These are phyloP conservation scores for Phymatocera aterrima DNA, from an alignment of 2,888 invertebrate genomes.

Conservation along the genomic window DNA sequence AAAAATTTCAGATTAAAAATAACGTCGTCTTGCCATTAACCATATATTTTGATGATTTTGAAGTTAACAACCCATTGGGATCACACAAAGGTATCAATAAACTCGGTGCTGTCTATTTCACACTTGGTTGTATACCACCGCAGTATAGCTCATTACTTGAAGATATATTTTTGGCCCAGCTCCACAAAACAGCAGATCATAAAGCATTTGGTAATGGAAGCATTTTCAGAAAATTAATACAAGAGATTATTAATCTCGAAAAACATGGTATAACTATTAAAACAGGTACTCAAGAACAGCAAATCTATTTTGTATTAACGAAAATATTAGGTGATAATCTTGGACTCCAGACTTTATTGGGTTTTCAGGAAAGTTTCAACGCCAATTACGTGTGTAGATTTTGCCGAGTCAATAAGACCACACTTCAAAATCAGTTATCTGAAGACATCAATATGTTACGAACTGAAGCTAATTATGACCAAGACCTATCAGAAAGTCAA, in stretches of 20 bases:
- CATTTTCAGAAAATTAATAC: slow-evolving; percentile 40
- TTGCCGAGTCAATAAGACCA: slow-evolving; percentile 38
- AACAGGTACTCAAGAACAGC: background rate
- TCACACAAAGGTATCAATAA: slow-evolving; percentile 47
- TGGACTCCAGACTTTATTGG: slow-evolving; percentile 37
- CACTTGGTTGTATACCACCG: slow-evolving; percentile 14
- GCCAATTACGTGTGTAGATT: slow-evolving; percentile 46
- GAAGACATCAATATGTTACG: slow-evolving; percentile 22
- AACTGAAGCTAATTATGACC: background rate
- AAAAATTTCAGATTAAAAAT: slow-evolving; percentile 25
- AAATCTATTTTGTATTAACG: slow-evolving; percentile 48
- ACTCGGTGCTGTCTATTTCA: slow-evolving; percentile 47
- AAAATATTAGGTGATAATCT: slow-evolving; percentile 48
- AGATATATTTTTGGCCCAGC: slow-evolving; percentile 45
- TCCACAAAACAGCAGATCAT: slow-evolving; percentile 42
- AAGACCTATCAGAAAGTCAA: background rate
- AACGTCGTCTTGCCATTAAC: slow-evolving; percentile 51
- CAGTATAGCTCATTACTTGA: slow-evolving; percentile 40
- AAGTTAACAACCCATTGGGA: slow-evolving; percentile 53
- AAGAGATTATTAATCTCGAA: slow-evolving; percentile 39
- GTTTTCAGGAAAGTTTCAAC: slow-evolving; percentile 43
- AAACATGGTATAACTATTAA: slow-evolving; percentile 49
- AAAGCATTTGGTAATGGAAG: slow-evolving; percentile 36
- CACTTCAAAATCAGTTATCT: background rate
- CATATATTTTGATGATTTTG: slow-evolving; percentile 51